Conservation (phyloP, 2,797 vertebrate genomes). For the Urosaurus nigricauda region DNA sequence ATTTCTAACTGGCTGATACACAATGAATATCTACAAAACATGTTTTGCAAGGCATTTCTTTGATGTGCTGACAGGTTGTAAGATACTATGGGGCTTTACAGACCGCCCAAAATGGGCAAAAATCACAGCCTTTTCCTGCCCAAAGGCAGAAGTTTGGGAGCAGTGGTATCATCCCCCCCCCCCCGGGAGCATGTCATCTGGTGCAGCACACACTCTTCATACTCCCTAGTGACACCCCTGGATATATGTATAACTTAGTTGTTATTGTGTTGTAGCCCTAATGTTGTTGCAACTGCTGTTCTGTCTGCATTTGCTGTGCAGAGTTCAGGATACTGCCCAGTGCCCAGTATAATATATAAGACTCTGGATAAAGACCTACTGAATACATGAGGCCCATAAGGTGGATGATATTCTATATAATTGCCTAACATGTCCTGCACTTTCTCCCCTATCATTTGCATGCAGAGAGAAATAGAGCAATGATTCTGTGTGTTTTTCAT, state of each 20-base stretch:
- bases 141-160: too few relatives aligned
- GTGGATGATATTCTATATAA: background rate
- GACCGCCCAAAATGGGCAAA: too few relatives aligned
- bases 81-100: too few relatives aligned
- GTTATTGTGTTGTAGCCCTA: background rate
- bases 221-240: too few relatives aligned
- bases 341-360: background rate
- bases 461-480: background rate
- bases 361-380: background rate
- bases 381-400: background rate
- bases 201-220: too few relatives aligned
- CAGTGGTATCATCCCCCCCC: too few relatives aligned
- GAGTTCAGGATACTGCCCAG: background rate
- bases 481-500: too few relatives aligned
- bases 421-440: background rate
- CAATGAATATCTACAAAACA: conserved; percentile 13
- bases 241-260: background rate
- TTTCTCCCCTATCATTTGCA: background rate
- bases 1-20: conserved; percentile 9
- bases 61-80: conserved; percentile 19
- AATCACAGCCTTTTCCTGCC: too few relatives aligned
- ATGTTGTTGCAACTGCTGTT: background rate
- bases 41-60: background rate
- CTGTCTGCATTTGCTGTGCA: background rate
- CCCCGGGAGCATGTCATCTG: too few relatives aligned